These are phyloP conservation scores for Mastigias papua DNA, from an alignment of 30 jellyfish, hydroid and myxozoan genomes.

Conservation along the genomic window DNA sequence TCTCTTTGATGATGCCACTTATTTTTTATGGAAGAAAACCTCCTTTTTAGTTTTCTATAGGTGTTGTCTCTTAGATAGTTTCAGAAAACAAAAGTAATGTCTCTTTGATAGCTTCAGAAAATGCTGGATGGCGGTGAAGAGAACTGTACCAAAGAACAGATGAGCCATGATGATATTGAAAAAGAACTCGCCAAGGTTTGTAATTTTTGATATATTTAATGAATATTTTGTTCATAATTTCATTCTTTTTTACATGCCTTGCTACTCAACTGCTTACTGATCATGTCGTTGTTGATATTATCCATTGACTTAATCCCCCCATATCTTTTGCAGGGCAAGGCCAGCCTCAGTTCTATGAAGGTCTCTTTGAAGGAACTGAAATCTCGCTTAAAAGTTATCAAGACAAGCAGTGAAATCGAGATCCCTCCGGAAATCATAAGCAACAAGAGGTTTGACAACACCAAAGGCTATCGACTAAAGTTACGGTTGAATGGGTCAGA, in stretches of 20 bases:
- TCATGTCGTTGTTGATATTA: neutral
- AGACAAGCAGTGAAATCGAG: slow-evolving; percentile 52
- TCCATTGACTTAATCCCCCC: neutral
- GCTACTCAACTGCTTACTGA: neutral
- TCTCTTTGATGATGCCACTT: too few species aligned
- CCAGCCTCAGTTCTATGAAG: slow-evolving; percentile 22
- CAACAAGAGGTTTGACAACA: slow-evolving; percentile 61
- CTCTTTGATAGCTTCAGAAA: neutral
- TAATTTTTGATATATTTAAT: too few species aligned
- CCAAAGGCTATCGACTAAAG: slow-evolving; percentile 65
- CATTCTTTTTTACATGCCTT: neutral
- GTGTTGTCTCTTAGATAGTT: too few species aligned
- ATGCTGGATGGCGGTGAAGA: neutral
- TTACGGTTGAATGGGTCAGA: slow-evolving; percentile 72
- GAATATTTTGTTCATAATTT: too few species aligned
- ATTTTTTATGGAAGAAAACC: too few species aligned
- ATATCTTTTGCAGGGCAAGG: slow-evolving; percentile 30
- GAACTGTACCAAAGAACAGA: neutral
- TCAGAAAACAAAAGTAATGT: too few species aligned
- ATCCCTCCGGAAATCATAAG: slow-evolving; percentile 68
- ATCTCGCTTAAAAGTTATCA: slow-evolving; percentile 34
- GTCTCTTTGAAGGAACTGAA: slow-evolving; percentile 45
- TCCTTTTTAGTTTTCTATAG: too few species aligned
- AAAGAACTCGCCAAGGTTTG: slow-evolving; percentile 29
- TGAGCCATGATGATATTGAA: slow-evolving; percentile 21